Base-by-base conservation (phyloP, 1,140 invertebrate genomes). In the Vollenhovia emeryi region DNA sequence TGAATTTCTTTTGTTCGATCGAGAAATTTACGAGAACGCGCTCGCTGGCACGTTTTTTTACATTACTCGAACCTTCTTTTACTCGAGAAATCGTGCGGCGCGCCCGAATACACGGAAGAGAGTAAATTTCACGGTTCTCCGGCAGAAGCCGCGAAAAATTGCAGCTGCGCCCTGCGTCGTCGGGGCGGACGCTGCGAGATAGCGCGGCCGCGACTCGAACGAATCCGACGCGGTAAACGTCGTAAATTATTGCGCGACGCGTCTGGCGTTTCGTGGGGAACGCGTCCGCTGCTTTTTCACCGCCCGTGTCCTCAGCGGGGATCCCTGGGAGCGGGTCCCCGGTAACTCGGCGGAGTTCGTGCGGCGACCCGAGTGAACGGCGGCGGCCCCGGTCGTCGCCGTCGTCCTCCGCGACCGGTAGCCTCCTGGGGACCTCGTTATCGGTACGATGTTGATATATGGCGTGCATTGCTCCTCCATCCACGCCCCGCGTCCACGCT, bases 371-470 rank as follows among this genome's bases (percentile, higher is more conserved):
- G 66, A 87, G 87, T 82, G 84, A 84, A 55, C 36, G 59, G 62
- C 36, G 48, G 66, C 78, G 43, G 76, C 52, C n/a, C 48, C 33
- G 48, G 75, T 78, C 60, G 83, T 40, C 59, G 59, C n/a, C 33
- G 83, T 76, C 30, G 71, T 85, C 89, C 40, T 64, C 75, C 60
- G 71, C 80, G 91, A 86, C 86, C 90, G 85, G 92, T 92, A 93
- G 91, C 90, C 91, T 93, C 91, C 86, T 86, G 88, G 90, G 89
- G 92, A 92, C 91, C 93, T 93, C 92, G 93, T 93, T 93, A 93
- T 93, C 93, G 93, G 90, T 90, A 89, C 89, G 91, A 88, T 92
- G 92, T 93, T 93, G 93, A 93, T 93, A 93, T 93, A 93, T 92
- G 89, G 92, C 84, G 82, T 87, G 89, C 92, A 92, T 92, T 92